Percentiles rank a stretch among this genome's conserved stretches.
Evolutionary conservation across 1,140 invertebrate genomes (phyloP).

Genomic region (Melanaphis sacchari): DNA sequence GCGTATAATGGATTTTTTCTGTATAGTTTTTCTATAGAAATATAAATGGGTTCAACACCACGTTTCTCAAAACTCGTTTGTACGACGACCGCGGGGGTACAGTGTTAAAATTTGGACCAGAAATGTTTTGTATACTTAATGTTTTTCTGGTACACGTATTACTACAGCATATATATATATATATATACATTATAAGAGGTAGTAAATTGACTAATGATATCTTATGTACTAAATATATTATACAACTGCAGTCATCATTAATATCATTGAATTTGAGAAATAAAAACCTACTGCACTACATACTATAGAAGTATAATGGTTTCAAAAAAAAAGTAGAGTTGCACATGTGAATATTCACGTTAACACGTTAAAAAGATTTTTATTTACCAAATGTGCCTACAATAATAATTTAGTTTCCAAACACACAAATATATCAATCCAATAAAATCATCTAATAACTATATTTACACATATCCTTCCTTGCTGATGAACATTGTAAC

Average conservation of each 20-base stretch:
- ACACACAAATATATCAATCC: not conserved
- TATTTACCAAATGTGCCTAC: not conserved
- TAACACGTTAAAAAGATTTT: not conserved
- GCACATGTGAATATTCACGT: not conserved
- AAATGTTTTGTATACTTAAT: not conserved
- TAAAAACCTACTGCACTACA: not conserved
- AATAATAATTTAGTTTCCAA: not conserved
- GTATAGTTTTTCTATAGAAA: constrained; percentile 7
- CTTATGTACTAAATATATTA: not conserved
- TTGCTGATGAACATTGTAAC: not conserved
- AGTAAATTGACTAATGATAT: not conserved
- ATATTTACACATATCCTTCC: not conserved
- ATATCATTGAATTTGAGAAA: not conserved
- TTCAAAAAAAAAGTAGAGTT: not conserved
- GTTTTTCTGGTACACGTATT: not conserved
- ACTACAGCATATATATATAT: not conserved
- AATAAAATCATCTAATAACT: not conserved
- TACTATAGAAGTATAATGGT: not conserved
- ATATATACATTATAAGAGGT: not conserved
- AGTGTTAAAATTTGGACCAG: not conserved
- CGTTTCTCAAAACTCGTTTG: not conserved
- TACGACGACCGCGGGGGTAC: not conserved
- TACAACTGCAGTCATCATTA: not conserved
- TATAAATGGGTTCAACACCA: constrained; percentile 30
- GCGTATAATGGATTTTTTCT: constrained; percentile 39